Conservation (phyloP, 2,888 invertebrate species). For the Norana najaformis region DNA sequence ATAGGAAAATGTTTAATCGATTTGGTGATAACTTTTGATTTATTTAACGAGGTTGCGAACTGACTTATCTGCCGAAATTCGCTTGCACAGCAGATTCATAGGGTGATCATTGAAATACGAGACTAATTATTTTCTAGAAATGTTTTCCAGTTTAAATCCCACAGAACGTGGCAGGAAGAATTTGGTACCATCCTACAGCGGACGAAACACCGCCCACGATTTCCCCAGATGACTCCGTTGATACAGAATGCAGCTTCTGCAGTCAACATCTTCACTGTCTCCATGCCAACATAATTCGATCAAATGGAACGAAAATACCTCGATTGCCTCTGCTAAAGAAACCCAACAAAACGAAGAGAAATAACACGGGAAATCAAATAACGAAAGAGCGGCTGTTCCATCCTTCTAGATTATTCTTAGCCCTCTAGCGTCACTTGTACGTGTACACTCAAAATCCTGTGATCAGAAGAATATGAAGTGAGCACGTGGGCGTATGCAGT, state of each 20-base stretch:
- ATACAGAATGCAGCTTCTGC: background rate
- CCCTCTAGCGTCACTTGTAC: background rate
- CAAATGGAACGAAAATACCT: conserved; percentile 15
- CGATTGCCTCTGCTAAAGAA: conserved; percentile 9
- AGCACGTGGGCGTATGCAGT: no score
- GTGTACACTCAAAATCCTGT: background rate
- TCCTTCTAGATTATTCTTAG: background rate
- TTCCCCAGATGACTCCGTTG: background rate
- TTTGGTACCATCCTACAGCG: conserved; percentile 1
- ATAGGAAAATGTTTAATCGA: background rate
- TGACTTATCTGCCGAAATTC: background rate
- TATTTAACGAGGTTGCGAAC: background rate
- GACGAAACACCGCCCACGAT: background rate
- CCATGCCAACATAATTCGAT: conserved; percentile 21
- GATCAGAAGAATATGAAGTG: background rate
- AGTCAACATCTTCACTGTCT: conserved; percentile 9
- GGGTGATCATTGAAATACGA: background rate
- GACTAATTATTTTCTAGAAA: background rate
- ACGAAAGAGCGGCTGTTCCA: background rate
- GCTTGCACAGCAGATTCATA: background rate
- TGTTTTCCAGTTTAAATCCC: background rate
- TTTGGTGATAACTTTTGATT: background rate
- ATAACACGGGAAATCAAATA: background rate
- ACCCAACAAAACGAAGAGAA: background rate
- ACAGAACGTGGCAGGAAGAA: background rate